Evolutionary conservation across 2,888 invertebrate genomes (phyloP), one percentile per base, ranked within the genome.

Genomic region (Hirudinaria manillensis): DNA sequence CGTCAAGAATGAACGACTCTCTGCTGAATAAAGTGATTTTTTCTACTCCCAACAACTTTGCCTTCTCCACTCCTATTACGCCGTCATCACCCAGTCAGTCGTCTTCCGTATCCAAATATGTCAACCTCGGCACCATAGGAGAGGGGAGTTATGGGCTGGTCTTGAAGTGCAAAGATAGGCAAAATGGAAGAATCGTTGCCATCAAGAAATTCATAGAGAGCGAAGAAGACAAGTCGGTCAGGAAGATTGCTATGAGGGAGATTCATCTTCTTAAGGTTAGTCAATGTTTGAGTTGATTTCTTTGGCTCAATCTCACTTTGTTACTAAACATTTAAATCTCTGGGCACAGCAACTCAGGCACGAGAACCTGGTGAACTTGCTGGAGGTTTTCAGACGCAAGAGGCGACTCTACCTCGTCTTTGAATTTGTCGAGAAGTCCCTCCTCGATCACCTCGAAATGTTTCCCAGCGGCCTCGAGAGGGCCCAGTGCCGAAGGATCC

Each of bases 181-280:
- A 92, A 81, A 91, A 90, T 3, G 91, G 92, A 29, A 90, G 91
- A 83, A 87, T 92, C 75, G 94, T 95, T 7, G 95, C 94, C 74
- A 92, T 95, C 81, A 95, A 95, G 87, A 94, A 94, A 86, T 94
- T 95, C 85, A 89, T 93, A 72, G 94, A 94, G 85, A 93, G 93
- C 0, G 94, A 94, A 83, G 94, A 94, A 79, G 94, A 94, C 83
- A 90, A 91, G 0, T 90, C 91, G 68, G 92, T 94, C 74, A 88
- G 92, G 80, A 93, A 93, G 87, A 92, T 97, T 79, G 96, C 96
- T 0, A 89, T 96, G 73, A 87, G 97, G 80, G 97, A 97, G 88
- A 94, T 97, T 82, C 89, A 94, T 81, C 91, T 97, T 87, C 88
- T 97, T 7, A 97, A 96, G 90, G 95, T 94, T 94, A 89, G 94